phyloP scores from a whole-genome alignment of 1,140 invertebrate genomes.

The Druon quercuslanigerum region DNA sequence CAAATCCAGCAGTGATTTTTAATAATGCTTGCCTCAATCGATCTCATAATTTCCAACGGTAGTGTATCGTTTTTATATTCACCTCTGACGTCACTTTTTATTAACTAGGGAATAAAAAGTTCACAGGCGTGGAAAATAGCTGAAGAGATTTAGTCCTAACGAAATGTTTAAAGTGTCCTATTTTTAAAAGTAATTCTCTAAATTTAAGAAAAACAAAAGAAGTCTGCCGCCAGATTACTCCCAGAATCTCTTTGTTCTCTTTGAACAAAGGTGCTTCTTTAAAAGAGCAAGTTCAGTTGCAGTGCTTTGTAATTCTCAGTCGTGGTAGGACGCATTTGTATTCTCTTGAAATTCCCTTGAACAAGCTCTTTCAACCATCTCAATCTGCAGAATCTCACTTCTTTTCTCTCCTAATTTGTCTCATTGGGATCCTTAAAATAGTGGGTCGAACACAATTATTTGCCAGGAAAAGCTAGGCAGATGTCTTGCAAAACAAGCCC shows the following conservation, averaged over 20 bases:
- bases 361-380: conserved; percentile 5
- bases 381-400: background rate
- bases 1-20: no score
- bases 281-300: conserved; percentile 15
- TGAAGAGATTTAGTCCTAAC: no score
- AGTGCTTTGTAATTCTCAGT: conserved; percentile 12
- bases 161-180: background rate
- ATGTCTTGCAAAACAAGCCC: conserved; percentile 7
- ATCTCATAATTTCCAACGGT: no score
- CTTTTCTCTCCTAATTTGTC: background rate
- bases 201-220: conserved; percentile 8
- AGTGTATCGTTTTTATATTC: no score
- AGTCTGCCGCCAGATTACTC: background rate
- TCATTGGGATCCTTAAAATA: conserved; percentile 7
- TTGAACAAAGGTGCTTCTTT: background rate
- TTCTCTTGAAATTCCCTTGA: conserved; percentile 11
- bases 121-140: no score
- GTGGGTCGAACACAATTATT: conserved; percentile 7
- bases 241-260: conserved; percentile 7
- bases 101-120: no score
- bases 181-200: background rate
- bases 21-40: no score
- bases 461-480: background rate
- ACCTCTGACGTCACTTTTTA: no score
- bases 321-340: conserved; percentile 12